Evolutionary conservation across 2,888 invertebrate species (phyloP).

Genomic region (Minunthozetes semirufus): DNA sequence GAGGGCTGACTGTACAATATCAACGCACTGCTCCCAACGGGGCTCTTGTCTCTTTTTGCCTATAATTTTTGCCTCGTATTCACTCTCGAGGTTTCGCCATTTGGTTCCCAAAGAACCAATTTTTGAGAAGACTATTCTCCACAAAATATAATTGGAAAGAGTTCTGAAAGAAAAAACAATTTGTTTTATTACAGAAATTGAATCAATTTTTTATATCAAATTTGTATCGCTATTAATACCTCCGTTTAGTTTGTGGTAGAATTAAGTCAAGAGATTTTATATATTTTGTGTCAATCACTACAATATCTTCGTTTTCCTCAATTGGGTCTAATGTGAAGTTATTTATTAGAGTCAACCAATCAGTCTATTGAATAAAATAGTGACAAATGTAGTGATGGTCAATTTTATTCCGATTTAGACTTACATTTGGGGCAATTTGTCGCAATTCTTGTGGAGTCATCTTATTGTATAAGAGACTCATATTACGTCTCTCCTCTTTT

Average conservation of each 20-base stretch:
- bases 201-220: background rate
- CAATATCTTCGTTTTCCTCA: constrained; percentile 63
- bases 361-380: constrained; percentile 30
- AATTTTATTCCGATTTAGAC: constrained; percentile 35
- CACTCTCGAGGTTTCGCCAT: constrained; percentile 65
- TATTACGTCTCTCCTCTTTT: constrained; percentile 80
- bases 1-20: constrained; percentile 46
- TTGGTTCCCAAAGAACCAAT: constrained; percentile 39
- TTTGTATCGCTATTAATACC: no score
- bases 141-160: constrained; percentile 84
- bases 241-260: constrained; percentile 27
- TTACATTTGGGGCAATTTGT: constrained; percentile 56
- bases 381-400: background rate
- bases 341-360: constrained; percentile 65
- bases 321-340: constrained; percentile 58
- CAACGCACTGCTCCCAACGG: constrained; percentile 84
- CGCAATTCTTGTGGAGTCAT: constrained; percentile 73
- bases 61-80: constrained; percentile 69
- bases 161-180: constrained; percentile 42
- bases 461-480: constrained; percentile 79
- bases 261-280: constrained; percentile 31
- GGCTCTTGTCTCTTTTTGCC: constrained; percentile 60
- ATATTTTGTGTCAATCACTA: constrained; percentile 58
- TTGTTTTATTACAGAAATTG: no score
- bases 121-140: constrained; percentile 61